Percentiles rank a stretch among this genome's conserved stretches.
phyloP scores from a whole-genome alignment of 2,888 invertebrate species.

The Erebia palarica region DNA sequence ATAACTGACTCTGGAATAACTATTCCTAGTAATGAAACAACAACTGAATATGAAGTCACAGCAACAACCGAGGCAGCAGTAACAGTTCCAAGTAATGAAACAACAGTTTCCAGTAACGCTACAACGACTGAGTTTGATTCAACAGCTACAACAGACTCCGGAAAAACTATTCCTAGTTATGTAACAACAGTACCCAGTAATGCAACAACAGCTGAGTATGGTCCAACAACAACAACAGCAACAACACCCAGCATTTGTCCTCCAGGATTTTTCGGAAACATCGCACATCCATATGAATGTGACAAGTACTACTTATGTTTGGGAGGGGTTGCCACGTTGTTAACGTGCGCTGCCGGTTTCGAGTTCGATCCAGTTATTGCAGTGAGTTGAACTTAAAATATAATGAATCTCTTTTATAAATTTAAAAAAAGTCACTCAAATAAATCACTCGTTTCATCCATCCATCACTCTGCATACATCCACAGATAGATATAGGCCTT shows the following conservation, averaged over 20 bases:
- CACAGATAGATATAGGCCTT: too few species aligned
- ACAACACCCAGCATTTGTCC: slow-evolving; percentile 44
- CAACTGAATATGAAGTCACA: not conserved
- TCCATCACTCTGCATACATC: too few species aligned
- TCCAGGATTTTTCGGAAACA: slow-evolving; percentile 47
- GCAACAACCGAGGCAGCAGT: not conserved
- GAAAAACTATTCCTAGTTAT: not conserved
- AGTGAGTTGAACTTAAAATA: slow-evolving; percentile 8
- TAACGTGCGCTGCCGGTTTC: slow-evolving; percentile 48
- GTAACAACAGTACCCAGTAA: slow-evolving; percentile 11
- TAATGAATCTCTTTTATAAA: not conserved
- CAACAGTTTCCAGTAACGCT: not conserved
- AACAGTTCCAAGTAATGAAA: not conserved
- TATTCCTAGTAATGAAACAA: slow-evolving; percentile 1
- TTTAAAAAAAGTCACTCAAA: too few species aligned
- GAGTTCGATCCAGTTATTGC: slow-evolving; percentile 47
- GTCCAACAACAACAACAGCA: slow-evolving; percentile 5
- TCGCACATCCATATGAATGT: slow-evolving; percentile 52
- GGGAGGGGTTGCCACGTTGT: slow-evolving; percentile 45
- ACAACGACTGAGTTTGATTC: too few species aligned
- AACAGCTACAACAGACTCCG: not conserved
- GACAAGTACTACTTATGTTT: slow-evolving; percentile 53
- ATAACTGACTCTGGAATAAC: not conserved
- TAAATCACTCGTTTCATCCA: too few species aligned
- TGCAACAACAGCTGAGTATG: not conserved